Base-by-base conservation (phyloP, 2,888 invertebrate species). In the Thumatha senex region DNA sequence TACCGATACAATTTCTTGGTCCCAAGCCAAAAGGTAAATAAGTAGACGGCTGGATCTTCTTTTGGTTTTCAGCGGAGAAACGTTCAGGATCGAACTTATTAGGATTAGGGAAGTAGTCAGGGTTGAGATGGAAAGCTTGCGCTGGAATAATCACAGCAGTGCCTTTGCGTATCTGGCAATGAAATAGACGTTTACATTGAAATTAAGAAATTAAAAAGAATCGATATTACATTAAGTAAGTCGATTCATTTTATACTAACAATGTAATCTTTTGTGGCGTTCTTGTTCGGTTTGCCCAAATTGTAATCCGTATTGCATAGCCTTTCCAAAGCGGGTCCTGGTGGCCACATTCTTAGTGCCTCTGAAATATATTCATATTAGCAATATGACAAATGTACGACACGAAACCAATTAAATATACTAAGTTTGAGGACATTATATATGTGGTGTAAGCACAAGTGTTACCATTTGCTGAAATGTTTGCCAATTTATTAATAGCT, bases 1-100 rank as follows among this genome's bases (percentile, higher is more conserved):
- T 60, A 86, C 94, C 95, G 46, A 95, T 93, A 61, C 95, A 95
- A 67, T 90, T 93, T 49, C 94, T 87, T 1, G 93, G 94, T 2
- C 95, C 95, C 0, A 84, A 34, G 0, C 94, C 94, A 47, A 94
- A 94, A 0, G 93, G 93, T 61, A 91, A 60, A 54, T 92, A 93
- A 0, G 76, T 54, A 10, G 75, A 70, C 0, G 79, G 72, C 48
- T 78, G 65, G 7, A 85, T 82, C 0, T 84, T 84, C 1, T 81
- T 75, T 60, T 92, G 93, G 64, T 93, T 94, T 57, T 93, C 92
- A 0, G 93, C 91, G 1, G 83, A 93, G 60, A 94, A 94, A 13
- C 94, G 74, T 57, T 93, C 86, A 7, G 94, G 94, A 67, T 94
- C 90, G 46, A 94, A 94, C 65, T 90, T 92, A 0, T 76, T 61